Conservation (phyloP, 92 coral and sea anemone species). For the Micromussa lordhowensis region DNA sequence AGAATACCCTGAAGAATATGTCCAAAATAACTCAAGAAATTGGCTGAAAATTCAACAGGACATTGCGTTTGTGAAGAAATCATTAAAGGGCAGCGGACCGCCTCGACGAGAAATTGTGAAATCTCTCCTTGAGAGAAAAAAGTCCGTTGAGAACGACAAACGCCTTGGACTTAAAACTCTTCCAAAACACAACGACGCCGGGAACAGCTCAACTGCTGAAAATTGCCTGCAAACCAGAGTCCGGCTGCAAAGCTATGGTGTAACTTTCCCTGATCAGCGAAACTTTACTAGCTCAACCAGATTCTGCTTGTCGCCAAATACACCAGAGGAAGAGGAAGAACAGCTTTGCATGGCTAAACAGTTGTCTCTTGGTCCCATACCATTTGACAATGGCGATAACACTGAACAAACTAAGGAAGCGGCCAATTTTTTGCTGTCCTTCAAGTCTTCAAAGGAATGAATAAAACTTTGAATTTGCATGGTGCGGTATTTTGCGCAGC, state of each 20-base stretch:
- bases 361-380: constrained; percentile 34
- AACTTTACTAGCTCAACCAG: constrained; percentile 1
- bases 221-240: constrained; percentile 33
- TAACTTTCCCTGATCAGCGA: constrained; percentile 17
- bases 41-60: constrained; percentile 63
- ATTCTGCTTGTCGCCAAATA: constrained; percentile 23
- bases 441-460: constrained; percentile 32
- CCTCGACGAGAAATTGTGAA: constrained; percentile 48
- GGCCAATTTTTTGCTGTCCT: constrained; percentile 55
- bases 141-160: constrained; percentile 15
- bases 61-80: constrained; percentile 42
- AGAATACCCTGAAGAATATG: constrained; percentile 53
- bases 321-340: constrained; percentile 55
- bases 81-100: constrained; percentile 34
- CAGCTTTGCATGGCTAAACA: constrained; percentile 55
- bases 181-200: constrained; percentile 1
- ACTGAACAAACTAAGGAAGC: constrained; percentile 31
- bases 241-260: constrained; percentile 11
- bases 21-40: constrained; percentile 36
- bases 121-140: constrained; percentile 33
- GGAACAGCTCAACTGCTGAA: background rate
- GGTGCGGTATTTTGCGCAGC: background rate
- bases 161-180: constrained; percentile 8
- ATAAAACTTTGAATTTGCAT: constrained; percentile 21
- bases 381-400: constrained; percentile 30